A percentile compares a stretch with the other conserved stretches of the same genome.
Evolutionary conservation across 2,797 vertebrate genomes (phyloP).

Genomic region (Peromyscus nudipes): DNA sequence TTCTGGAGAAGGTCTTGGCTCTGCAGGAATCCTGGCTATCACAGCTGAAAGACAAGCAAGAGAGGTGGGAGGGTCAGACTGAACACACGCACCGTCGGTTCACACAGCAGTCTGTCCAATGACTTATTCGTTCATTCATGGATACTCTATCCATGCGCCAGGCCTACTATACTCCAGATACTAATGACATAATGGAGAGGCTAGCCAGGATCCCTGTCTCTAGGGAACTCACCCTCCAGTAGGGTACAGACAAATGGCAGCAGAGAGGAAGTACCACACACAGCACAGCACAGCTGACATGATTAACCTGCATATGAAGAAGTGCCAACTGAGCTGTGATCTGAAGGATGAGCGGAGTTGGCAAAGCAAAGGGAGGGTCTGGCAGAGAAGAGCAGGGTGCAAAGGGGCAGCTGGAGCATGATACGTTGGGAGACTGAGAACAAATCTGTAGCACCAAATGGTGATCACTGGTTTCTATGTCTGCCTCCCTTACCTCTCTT

Average conservation of each 20-base stretch:
- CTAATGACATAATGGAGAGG: not conserved
- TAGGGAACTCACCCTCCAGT: not conserved
- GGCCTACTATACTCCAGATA: not conserved
- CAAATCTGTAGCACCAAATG: not conserved
- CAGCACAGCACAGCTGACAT: not conserved
- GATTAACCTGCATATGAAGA: not conserved
- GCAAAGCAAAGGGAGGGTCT: constrained; percentile 16
- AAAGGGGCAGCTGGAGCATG: not conserved
- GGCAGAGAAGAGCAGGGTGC: not conserved
- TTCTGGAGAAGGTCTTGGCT: constrained; percentile 84
- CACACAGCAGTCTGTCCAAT: not conserved
- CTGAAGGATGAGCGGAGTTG: not conserved
- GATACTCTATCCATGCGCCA: not conserved
- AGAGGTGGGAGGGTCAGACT: constrained; percentile 26
- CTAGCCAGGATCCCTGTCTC: not conserved
- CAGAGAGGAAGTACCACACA: not conserved
- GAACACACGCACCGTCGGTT: not conserved
- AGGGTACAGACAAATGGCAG: not conserved
- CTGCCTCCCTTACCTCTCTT: constrained; percentile 4
- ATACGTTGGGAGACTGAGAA: not conserved
- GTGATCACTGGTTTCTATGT: not conserved
- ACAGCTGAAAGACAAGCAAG: constrained; percentile 72
- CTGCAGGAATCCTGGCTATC: constrained; percentile 76
- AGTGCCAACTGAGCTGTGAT: not conserved
- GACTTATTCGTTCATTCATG: not conserved